Evolutionary conservation across 2,113 vertebrate species (phyloP).

Genomic region (Myrmecophaga tridactyla): DNA sequence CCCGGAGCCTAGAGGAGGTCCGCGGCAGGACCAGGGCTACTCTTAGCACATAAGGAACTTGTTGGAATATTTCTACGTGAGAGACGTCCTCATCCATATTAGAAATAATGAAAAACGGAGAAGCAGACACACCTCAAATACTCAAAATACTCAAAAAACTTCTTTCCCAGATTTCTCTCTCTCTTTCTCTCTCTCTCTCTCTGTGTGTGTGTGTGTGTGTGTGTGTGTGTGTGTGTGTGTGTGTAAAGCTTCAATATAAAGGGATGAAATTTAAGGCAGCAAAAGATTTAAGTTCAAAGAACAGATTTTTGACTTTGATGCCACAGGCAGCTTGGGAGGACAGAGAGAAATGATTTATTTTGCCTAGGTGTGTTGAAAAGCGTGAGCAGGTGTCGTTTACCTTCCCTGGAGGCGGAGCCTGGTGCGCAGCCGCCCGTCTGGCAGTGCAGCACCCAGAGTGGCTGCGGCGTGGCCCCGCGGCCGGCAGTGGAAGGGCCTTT

Average conservation of each 20-base stretch:
- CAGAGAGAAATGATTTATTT: slow-evolving; percentile 47
- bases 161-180: background rate
- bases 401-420: slow-evolving; percentile 25
- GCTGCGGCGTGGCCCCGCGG: too few species aligned
- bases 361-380: slow-evolving; percentile 53
- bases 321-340: background rate
- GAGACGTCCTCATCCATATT: background rate
- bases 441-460: too few species aligned
- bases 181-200: too few species aligned
- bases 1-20: background rate
- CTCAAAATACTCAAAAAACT: background rate
- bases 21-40: background rate
- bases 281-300: slow-evolving; percentile 8
- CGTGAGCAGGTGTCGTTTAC: slow-evolving; percentile 55
- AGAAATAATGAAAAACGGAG: slow-evolving; percentile 1
- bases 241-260: background rate
- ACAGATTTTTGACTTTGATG: slow-evolving; percentile 45
- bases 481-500: slow-evolving; percentile 57
- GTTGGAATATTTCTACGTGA: background rate
- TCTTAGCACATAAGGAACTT: too few species aligned
- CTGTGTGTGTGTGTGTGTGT: too few species aligned
- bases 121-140: background rate
- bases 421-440: too few species aligned
- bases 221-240: too few species aligned
- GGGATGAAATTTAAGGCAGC: background rate